Base-by-base conservation (phyloP, 2,888 invertebrate genomes). In the Plagodis dolabraria region DNA sequence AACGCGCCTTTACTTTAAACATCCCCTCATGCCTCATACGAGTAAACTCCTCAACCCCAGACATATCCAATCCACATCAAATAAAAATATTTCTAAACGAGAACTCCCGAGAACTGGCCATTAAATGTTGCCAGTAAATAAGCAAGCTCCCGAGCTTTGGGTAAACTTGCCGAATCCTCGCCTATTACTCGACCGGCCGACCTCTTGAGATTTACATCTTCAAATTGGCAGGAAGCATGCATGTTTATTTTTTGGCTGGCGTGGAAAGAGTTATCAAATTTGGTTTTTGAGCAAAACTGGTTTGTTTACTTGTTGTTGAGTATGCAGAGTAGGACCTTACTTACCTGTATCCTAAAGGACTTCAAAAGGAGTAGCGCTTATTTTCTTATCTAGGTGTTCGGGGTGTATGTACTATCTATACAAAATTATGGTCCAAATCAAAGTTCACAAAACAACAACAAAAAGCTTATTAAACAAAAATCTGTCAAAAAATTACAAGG, bases 171-270 rank as follows among this genome's bases (percentile, higher is more conserved):
- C 60, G 57, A 68, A 63, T 69, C 65, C 65, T 61, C 63, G 54
- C 62, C 67, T 63, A 69, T 71, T 71, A 71, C 69, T 63, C 63
- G 59, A 58, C 59, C 60, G 55, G 52, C 35, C 50, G 56, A 33
- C 56, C 66, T 59, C 71, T 71, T 63, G 71, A 71, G 69, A 65
- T 63, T 66, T 61, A 62, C 66, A 60, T 64, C 53, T 66, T 38
- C 59, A 60, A 60, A 60, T 60, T 60, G 60, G 55, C 60, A 53
- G 42, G 33, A n/a, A 40, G 33, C 51, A 48, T 47, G 33, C 51
- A 48, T 47, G 33, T 60, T 52, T 60, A 60, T 47, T 60, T 58
- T 51, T 12, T 36, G 59, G 33, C 9, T 53, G 10, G 44, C 7
- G 12, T 12, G 22, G 12, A 53, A 58, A 53, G 34, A 34, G 34